Evolutionary conservation across 2,797 vertebrate species (phyloP).

Genomic region (Lacerta bilineata): DNA sequence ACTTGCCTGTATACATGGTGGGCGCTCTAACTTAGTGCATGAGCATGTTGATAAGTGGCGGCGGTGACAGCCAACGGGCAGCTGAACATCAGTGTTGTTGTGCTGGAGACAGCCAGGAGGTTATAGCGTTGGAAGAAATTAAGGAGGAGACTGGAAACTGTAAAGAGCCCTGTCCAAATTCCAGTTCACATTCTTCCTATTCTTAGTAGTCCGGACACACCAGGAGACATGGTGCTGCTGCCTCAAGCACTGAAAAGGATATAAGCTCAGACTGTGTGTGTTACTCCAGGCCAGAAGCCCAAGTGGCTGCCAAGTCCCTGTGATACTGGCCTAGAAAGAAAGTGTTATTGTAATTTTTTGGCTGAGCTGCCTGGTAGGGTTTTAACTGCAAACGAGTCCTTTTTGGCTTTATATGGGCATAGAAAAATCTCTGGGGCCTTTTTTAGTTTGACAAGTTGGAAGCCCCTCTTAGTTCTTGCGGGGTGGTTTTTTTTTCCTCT

Average conservation of each 20-base stretch:
- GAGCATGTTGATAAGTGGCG: neutral
- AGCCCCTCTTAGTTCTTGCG: constrained; percentile 41
- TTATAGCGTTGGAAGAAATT: constrained; percentile 12
- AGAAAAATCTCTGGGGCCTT: constrained; percentile 59
- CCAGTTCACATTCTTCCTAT: neutral
- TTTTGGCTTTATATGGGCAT: constrained; percentile 71
- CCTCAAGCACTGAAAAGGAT: constrained; percentile 14
- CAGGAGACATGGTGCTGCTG: constrained; percentile 18
- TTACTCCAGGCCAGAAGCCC: constrained; percentile 30
- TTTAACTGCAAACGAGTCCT: constrained; percentile 71
- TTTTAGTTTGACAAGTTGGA: constrained; percentile 59
- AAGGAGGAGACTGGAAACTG: constrained; percentile 8
- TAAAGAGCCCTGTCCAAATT: constrained; percentile 14
- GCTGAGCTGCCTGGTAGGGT: constrained; percentile 62
- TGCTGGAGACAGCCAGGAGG: neutral
- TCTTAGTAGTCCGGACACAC: neutral
- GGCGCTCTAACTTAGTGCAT: neutral
- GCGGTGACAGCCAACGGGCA: neutral
- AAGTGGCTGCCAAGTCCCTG: constrained; percentile 61
- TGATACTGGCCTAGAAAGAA: constrained; percentile 72
- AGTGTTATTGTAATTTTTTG: constrained; percentile 69
- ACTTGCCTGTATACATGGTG: neutral
- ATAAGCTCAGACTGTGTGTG: neutral
- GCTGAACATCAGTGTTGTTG: neutral
- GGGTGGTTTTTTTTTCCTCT: neutral